Conservation (phyloP, 2,797 vertebrate genomes). For the Myiothlypis chrysogaster region DNA sequence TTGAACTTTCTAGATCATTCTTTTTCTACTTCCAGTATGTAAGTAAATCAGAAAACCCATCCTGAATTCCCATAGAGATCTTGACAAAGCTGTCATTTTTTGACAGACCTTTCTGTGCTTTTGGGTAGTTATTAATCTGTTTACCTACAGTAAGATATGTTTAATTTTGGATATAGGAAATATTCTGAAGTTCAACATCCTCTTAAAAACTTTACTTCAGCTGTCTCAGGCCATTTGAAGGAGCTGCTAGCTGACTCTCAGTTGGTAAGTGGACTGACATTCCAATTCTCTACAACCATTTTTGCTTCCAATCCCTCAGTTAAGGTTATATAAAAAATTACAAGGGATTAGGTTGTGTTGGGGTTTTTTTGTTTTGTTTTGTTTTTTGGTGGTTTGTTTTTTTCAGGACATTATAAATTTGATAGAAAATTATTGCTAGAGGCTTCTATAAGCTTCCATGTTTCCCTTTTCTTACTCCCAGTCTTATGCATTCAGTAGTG, state of each 20-base stretch:
- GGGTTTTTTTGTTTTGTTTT: no score
- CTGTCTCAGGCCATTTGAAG: not conserved
- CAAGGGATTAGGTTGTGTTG: accelerated
- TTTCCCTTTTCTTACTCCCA: not conserved
- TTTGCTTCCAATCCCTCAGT: not conserved
- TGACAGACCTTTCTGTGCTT: not conserved
- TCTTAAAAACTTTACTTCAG: not conserved
- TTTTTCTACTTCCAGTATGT: not conserved
- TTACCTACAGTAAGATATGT: not conserved
- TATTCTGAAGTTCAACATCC: not conserved
- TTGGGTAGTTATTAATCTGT: not conserved
- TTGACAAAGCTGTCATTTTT: not conserved
- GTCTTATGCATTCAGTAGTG: not conserved
- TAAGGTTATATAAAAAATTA: not conserved
- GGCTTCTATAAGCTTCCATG: not conserved
- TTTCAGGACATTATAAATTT: not conserved
- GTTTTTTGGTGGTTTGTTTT: not conserved
- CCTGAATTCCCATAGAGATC: not conserved
- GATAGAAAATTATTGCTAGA: not conserved
- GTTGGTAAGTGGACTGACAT: not conserved
- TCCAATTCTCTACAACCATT: not conserved
- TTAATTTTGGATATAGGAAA: not conserved
- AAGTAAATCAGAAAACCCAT: not conserved
- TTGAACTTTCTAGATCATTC: not conserved
- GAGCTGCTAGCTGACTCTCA: not conserved